Conservation (phyloP, 2,113 vertebrate species). For the Atrichornis clamosus region DNA sequence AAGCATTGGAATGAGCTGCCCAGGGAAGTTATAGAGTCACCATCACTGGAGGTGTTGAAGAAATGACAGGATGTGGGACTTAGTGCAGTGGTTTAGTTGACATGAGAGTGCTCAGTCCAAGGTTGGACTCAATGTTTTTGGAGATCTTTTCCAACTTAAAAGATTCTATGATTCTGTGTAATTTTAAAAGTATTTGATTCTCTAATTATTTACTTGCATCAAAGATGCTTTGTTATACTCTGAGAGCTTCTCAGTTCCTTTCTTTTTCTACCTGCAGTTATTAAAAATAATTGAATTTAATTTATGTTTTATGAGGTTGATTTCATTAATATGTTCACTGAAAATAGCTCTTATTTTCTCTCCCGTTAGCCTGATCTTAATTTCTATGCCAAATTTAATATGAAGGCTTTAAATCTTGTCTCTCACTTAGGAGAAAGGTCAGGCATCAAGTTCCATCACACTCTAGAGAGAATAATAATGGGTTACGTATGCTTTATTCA, state of each 20-base stretch:
- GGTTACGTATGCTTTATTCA: background rate
- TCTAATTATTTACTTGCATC: background rate
- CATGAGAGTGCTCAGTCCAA: background rate
- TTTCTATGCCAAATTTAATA: background rate
- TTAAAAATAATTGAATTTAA: background rate
- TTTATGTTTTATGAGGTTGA: background rate
- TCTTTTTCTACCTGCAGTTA: background rate
- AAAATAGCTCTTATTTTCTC: background rate
- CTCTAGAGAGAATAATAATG: background rate
- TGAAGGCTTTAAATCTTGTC: background rate
- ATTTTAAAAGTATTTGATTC: background rate
- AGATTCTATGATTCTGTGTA: background rate
- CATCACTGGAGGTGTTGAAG: background rate
- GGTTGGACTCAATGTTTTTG: background rate
- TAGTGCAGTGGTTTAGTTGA: background rate
- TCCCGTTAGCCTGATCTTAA: background rate
- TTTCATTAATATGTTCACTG: background rate
- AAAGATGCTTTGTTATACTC: background rate
- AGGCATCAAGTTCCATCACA: background rate
- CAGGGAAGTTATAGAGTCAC: background rate
- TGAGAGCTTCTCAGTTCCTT: background rate
- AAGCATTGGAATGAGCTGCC: background rate
- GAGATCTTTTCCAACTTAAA: background rate
- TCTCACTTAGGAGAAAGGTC: background rate
- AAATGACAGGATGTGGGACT: accelerated